Evolutionary conservation across 2,797 vertebrate genomes (phyloP).

Genomic region (Spheniscus humboldti): DNA sequence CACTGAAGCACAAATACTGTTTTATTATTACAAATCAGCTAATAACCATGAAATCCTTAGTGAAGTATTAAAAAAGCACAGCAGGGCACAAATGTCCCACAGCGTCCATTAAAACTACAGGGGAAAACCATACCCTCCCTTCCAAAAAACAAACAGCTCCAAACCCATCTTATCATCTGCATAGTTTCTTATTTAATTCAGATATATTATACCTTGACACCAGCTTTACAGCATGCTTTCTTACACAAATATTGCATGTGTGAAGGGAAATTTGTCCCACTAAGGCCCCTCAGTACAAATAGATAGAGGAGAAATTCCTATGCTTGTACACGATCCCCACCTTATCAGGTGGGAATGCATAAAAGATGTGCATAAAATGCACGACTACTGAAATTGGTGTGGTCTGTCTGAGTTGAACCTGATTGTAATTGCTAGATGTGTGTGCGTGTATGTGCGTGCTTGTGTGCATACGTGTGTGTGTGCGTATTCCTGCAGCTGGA

Average conservation of each 20-base stretch:
- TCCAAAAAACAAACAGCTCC: not conserved
- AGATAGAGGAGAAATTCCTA: not conserved
- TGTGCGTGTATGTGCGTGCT: rapidly evolving
- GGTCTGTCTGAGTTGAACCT: not conserved
- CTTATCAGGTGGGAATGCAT: not conserved
- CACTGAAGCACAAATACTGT: not conserved
- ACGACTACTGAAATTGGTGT: not conserved
- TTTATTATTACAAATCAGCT: constrained; percentile 1
- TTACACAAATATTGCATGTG: not conserved
- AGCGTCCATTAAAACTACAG: not conserved
- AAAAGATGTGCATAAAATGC: not conserved
- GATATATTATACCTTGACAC: not conserved
- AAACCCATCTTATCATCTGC: not conserved
- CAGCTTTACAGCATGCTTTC: not conserved
- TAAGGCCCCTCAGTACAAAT: not conserved
- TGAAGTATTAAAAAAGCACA: not conserved
- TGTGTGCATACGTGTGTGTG: rapidly evolving
- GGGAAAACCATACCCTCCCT: not conserved
- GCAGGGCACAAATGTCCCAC: not conserved
- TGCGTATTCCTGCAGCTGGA: not conserved
- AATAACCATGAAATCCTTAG: not conserved
- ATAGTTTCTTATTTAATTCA: not conserved
- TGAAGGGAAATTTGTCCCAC: not conserved
- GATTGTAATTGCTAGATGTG: not conserved
- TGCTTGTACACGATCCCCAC: not conserved